Evolutionary conservation across 2,113 vertebrate genomes (phyloP), one percentile per base, ranked within the genome.

Genomic region (Lepus timidus): DNA sequence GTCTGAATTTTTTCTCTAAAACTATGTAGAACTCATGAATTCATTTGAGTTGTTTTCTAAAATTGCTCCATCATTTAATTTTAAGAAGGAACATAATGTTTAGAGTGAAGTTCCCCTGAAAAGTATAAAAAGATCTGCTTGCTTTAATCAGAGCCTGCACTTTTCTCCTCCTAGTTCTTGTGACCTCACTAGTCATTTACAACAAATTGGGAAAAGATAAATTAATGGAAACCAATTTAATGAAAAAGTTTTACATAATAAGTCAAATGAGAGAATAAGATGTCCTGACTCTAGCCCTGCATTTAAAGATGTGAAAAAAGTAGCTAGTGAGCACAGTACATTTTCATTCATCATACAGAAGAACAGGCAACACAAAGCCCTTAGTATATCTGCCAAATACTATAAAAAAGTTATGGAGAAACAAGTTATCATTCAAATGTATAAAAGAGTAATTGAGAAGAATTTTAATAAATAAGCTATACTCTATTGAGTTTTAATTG

Each of bases 401-500:
- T 62, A 55, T 67, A 17, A 65, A 88, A 93, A 85, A 36, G 14
- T 39, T 70, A 90, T 33, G 9, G 27, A 23, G 67, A 90, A 68
- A 33, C 6, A 62, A 68, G 0, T 44, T 74, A 65, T 55, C 4
- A 87, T 86, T 90, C 67, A 89, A 87, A 61, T 62, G 8, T 22
- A 67, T n/a, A 65, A 85, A 61, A 61, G 4, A 23, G 0, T 29
- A 71, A 44, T 49, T 62, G 44, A 93, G 74, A 64, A 87, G 19
- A 83, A 62, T 83, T 44, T 12, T 55, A 74, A 88, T 76, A 96
- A 89, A 51, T 89, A n/a, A 62, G 9, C 79, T 64, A 44, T 67
- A 71, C 84, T 36, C n/a, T 78, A 81, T 71, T 78, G 33, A 94
- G 39, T 62, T 94, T 68, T 85, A 73, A 80, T 73, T 91, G 61